Conservation (phyloP, 2,113 vertebrate species). For the Eudyptes chrysolophus region DNA sequence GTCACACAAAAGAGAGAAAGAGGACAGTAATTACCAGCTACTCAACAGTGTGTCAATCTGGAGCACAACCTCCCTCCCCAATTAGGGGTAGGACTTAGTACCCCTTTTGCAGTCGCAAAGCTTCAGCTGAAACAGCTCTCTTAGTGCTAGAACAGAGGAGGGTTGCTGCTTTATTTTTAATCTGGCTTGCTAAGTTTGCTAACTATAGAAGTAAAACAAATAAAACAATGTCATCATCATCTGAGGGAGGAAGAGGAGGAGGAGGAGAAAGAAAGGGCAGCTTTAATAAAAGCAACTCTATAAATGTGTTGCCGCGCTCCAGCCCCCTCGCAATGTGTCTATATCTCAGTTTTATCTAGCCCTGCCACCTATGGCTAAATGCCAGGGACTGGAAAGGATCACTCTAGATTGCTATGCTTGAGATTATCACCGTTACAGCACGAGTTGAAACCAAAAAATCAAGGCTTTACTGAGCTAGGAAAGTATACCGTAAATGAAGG, state of each 20-base stretch:
- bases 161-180: conserved; percentile 48
- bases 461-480: neutral
- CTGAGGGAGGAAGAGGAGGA: conserved; percentile 37
- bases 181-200: conserved; percentile 20
- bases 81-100: neutral
- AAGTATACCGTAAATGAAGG: neutral
- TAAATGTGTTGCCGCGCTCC: neutral
- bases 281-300: conserved; percentile 35
- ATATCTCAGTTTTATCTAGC: neutral
- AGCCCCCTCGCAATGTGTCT: conserved; percentile 20
- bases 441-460: neutral
- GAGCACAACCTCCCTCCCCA: neutral
- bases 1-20: conserved; percentile 38
- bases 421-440: neutral
- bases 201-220: conserved; percentile 49
- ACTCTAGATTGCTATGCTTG: neutral
- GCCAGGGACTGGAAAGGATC: neutral
- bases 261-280: conserved; percentile 8
- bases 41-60: neutral
- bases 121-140: neutral
- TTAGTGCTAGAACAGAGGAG: neutral
- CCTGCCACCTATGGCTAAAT: neutral
- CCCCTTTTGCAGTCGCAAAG: neutral
- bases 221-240: conserved; percentile 46
- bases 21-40: conserved; percentile 52